Evolutionary conservation across 2,888 invertebrate genomes (phyloP).

Genomic region (Morinoia aosen): DNA sequence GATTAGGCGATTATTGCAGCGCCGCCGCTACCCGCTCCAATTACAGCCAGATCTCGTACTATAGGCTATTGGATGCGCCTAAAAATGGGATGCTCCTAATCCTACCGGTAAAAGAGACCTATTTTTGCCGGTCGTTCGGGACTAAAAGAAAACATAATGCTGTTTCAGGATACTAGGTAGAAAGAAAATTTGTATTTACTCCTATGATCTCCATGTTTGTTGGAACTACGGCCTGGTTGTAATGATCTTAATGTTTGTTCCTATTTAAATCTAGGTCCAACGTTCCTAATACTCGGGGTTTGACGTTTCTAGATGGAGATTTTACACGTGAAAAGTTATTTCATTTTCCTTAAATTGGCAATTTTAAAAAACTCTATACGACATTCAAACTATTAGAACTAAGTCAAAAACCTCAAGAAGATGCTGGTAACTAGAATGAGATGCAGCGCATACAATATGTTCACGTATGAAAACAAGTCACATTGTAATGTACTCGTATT

Average conservation of each 20-base stretch:
- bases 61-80: conserved; percentile 15
- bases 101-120: not conserved
- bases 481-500: too few relatives aligned
- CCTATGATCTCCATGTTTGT: not conserved
- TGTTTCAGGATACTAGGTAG: not conserved
- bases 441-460: not conserved
- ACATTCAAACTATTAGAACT: not conserved
- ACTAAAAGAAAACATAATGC: not conserved
- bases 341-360: not conserved
- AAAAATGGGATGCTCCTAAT: not conserved
- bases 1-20: not conserved
- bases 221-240: not conserved
- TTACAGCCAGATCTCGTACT: not conserved
- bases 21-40: not conserved
- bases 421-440: not conserved
- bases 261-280: not conserved
- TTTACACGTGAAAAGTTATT: not conserved
- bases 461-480: not conserved
- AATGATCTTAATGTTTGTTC: not conserved
- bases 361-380: not conserved
- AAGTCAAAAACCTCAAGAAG: not conserved
- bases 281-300: not conserved
- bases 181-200: not conserved
- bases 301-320: not conserved
- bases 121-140: not conserved